Conservation (phyloP, 2,113 vertebrate species). For the Axis porcinus region DNA sequence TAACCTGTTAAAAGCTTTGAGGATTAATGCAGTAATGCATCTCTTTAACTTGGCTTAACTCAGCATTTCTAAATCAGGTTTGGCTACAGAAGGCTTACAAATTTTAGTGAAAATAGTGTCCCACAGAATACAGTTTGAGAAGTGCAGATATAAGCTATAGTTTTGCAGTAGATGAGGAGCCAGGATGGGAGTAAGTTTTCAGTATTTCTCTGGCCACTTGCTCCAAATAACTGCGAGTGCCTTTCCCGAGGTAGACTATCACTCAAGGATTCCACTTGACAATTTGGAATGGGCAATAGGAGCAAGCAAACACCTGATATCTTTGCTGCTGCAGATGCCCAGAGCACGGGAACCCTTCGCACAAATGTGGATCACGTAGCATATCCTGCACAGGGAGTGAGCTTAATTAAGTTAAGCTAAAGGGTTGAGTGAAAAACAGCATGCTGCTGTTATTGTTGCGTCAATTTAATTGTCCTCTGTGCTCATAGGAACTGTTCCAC, state of each 20-base stretch:
- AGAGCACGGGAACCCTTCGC: not conserved
- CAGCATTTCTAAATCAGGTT: not conserved
- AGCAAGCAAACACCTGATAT: not conserved
- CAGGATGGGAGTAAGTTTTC: not conserved
- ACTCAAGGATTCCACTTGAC: not conserved
- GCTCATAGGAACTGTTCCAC: conserved; percentile 25
- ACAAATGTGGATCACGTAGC: not conserved
- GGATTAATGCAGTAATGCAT: not conserved
- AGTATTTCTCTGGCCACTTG: not conserved
- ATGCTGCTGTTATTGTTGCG: conserved; percentile 27
- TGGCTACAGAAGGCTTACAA: not conserved
- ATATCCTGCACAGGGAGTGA: conserved; percentile 21
- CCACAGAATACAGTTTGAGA: not conserved
- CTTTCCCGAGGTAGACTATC: not conserved
- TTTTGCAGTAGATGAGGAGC: not conserved
- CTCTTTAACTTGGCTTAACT: not conserved
- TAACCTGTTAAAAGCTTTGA: not conserved
- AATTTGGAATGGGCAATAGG: not conserved
- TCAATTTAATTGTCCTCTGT: conserved; percentile 40
- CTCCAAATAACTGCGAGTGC: not conserved
- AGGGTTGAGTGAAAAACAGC: conserved; percentile 40
- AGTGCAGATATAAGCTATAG: not conserved
- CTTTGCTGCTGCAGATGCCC: not conserved
- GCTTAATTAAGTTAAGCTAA: conserved; percentile 30
- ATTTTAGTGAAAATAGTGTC: not conserved